These are phyloP conservation scores for Zeugodacus cucurbitae DNA, from an alignment of 1,140 invertebrate species.

Conservation along the genomic window DNA sequence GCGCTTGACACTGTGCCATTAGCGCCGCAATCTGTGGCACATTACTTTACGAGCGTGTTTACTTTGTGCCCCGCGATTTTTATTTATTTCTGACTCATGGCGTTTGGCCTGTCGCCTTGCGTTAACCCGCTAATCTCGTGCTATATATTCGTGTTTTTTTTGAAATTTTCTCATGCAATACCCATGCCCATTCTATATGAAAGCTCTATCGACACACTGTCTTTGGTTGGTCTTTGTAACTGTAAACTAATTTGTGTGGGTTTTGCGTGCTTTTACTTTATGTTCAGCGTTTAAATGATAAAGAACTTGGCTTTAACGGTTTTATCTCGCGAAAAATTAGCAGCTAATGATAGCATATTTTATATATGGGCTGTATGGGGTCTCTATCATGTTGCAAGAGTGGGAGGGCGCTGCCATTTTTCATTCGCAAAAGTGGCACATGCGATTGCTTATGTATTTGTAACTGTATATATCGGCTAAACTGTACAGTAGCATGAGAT, in stretches of 20 bases:
- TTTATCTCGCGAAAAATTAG: not conserved
- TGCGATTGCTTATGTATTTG: no score
- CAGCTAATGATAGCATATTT: not conserved
- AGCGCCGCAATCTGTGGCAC: conserved; percentile 30
- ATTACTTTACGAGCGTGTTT: not conserved
- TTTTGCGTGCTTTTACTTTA: not conserved
- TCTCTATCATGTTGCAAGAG: no score
- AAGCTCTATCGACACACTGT: not conserved
- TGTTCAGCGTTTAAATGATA: conserved; percentile 7
- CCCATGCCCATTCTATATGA: not conserved
- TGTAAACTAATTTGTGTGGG: not conserved
- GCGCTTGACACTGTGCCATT: conserved; percentile 6
- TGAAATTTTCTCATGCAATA: not conserved
- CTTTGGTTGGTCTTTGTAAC: not conserved
- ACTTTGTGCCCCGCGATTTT: not conserved
- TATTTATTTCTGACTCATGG: conserved; percentile 32
- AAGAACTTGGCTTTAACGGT: conserved; percentile 5
- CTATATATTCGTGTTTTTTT: not conserved
- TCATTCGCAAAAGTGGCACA: no score
- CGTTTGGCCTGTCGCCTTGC: conserved; percentile 27
- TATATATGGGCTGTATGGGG: not conserved
- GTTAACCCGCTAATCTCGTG: conserved; percentile 24
- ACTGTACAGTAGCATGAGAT: no score
- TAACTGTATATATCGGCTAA: no score
- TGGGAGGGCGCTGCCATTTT: no score